Evolutionary conservation across 2,888 invertebrate species (phyloP), one percentile per base, ranked within the genome.

Genomic region (Andrena camellia): DNA sequence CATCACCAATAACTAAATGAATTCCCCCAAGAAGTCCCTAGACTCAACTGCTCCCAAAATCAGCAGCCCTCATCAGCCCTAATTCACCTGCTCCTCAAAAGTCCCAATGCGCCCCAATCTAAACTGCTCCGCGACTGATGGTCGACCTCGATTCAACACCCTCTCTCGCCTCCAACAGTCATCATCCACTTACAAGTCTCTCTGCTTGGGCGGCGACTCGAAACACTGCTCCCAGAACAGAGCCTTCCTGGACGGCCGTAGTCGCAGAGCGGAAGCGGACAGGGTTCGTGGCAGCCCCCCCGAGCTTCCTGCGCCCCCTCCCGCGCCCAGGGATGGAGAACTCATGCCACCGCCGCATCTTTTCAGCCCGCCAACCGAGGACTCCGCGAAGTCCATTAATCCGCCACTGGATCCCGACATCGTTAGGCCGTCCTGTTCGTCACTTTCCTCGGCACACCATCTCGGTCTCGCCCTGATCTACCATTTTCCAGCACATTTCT

Each of bases 201-300:
- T 95, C 86, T 42, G 42, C 42, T 96, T 96, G 81, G 95, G 96
- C 89, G 96, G 95, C 88, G 96, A 96, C 90, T 96, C 96, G 96
- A 96, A 97, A 94, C 97, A 97, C 94, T 97, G 97, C 92, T 97
- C 97, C 98, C 98, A 98, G 94, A 98, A 98, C 64, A 97, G 96
- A 83, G 97, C 96, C 90, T 97, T 95, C 93, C 96, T 96, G 62
- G 92, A 86, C 35, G 91, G 90, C 92, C 97, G 97, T 92, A 97
- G 96, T 90, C 97, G 95, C 70, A 98, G 95, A 54, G 97, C 97
- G 90, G 97, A 97, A 83, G 97, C 97, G 93, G 97, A 97, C 85
- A 97, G 95, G 13, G 97, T 97, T 83, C 97, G 95, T 3, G 97
- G 97, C 84, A 97, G 94, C 75, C 96, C 95, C 62, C 93, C 93